Base-by-base conservation (phyloP, 2,797 vertebrate genomes). In the Triplophysa yarkandensis region DNA sequence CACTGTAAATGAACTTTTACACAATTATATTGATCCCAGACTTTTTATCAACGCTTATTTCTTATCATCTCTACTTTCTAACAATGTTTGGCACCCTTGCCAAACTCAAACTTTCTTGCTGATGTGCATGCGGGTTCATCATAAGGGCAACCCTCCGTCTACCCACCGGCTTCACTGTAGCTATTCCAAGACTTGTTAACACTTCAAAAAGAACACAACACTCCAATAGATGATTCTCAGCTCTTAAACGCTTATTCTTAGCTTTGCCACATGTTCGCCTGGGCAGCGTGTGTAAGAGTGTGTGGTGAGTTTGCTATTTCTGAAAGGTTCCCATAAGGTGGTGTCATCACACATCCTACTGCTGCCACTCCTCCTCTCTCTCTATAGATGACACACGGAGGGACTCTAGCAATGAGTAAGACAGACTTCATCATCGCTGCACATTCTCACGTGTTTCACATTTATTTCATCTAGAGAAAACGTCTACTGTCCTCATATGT, bases 291-390 rank as follows among this genome's bases (percentile, higher is more conserved):
- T 78, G 73, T 69, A 62, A 79, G 76, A 64, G 68, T 78, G 81
- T 80, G 82, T 83, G 78, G 82, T 79, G 80, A 76, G 78, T 76
- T 65, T 58, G 77, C 82, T 79, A 81, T 77, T 85, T 82, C 68
- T 79, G 74, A 82, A 81, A 76, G 79, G 74, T 81, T 75, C 74
- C 80, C 80, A 83, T 82, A 83, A 82, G 79, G 76, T 68, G 52
- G 65, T 80, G 68, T 78, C 80, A 80, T 85, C 80, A 83, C 82
- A 83, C 83, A 78, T 83, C 82, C 82, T 82, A 85, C 82, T 79
- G 78, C 81, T 75, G 83, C 74, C 55, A 75, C 65, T 74, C 78
- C 82, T 82, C 74, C 73, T 60, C 77, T 77, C 76, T 79, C 76
- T 80, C 74, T 65, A 66, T 71, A 71, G 70, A 78, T 80, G 82